Base-by-base conservation (phyloP, 2,113 vertebrate genomes). In the Zapornia atra region DNA sequence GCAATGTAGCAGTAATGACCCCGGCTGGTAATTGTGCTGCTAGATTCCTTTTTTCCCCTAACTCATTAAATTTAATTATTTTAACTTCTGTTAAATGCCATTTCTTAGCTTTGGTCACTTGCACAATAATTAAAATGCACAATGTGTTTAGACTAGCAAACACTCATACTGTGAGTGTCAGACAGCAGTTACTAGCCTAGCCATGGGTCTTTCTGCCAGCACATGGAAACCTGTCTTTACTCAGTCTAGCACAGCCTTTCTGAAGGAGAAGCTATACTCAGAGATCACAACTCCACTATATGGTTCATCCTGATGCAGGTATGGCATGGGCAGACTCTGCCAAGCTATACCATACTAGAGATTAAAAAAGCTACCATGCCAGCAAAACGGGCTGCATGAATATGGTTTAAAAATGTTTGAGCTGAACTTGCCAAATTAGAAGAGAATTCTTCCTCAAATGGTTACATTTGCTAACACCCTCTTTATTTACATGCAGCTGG, bases 51-150 rank as follows among this genome's bases (percentile, higher is more conserved):
- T 60, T 63, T 15, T 46, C 15, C 16, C 61, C 34, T 40, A 86
- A 65, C 56, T 86, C 68, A 89, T 89, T 92, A 57, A 33, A 88
- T 70, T 34, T 57, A 73, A 92, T 91, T 83, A 44, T 84, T 92
- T 91, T 65, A 69, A 54, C 26, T 78, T 73, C 68, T 63, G 20
- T 56, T 91, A 46, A 83, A 76, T 9, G 16, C 31, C 26, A 28
- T 86, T 73, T 63, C 42, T 83, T 36, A 69, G 59, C 42, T 87
- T 83, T 46, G 18, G 44, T 44, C 51, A 38, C 50, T 73, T 5
- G 1, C 50, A 83, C 65, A 83, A 5, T 38, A 69, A 96, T 40
- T 83, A 70, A 79, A 94, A 70, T 3, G 50, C 54, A 81, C 26
- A 21, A 0, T 31, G 12, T 14, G 72, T 17, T 38, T 6, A 59